Evolutionary conservation across 2,888 invertebrate species (phyloP).

Genomic region (Lycaena phlaeas): DNA sequence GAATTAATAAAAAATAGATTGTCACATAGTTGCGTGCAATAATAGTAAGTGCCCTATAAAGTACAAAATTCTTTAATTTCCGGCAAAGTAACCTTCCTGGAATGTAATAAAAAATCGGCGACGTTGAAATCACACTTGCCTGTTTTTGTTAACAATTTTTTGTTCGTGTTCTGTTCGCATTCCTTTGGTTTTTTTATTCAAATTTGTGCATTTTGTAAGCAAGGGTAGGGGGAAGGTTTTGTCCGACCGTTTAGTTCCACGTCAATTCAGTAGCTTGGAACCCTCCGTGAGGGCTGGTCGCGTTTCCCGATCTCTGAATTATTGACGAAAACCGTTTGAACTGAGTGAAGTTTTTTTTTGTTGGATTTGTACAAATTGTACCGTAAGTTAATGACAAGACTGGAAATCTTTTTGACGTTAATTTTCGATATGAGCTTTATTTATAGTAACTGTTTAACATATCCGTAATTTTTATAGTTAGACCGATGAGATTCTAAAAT

Average conservation of each 20-base stretch:
- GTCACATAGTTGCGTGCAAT: no score
- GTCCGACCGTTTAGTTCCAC: conserved; percentile 31
- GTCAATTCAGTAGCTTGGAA: conserved; percentile 43
- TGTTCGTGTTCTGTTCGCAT: conserved; percentile 31
- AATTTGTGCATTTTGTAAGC: conserved; percentile 54
- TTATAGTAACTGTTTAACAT: no score
- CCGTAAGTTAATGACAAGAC: conserved; percentile 1
- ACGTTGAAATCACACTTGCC: background rate
- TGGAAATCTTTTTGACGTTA: conserved; percentile 7
- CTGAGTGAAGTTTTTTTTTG: conserved; percentile 40
- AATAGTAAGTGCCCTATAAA: no score
- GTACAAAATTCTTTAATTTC: conserved; percentile 1
- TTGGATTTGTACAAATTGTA: conserved; percentile 5
- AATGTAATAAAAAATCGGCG: background rate
- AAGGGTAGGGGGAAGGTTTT: conserved; percentile 46
- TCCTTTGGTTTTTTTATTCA: conserved; percentile 46
- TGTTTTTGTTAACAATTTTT: background rate
- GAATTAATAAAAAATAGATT: no score
- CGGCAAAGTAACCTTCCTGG: background rate
- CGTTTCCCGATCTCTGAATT: conserved; percentile 9
- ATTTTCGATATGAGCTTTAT: no score
- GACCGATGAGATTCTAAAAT: no score
- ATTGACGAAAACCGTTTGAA: conserved; percentile 9
- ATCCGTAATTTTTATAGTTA: no score
- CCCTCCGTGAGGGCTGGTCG: conserved; percentile 50